These are phyloP conservation scores for Xenopus petersii DNA, from an alignment of 2,797 vertebrate species.

Conservation along the genomic window DNA sequence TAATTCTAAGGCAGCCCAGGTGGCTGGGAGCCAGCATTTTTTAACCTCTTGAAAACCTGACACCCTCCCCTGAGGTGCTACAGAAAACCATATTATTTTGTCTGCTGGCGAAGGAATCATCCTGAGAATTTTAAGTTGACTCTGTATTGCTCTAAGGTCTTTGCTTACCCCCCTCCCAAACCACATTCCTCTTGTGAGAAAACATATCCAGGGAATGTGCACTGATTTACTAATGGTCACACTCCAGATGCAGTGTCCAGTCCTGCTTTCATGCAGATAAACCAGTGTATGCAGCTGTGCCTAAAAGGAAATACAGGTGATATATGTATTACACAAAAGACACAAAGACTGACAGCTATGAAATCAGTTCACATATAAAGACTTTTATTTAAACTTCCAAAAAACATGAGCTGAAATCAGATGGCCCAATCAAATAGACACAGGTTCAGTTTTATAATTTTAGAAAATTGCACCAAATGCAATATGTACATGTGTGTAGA, in stretches of 20 bases:
- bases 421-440: too few species aligned
- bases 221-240: conserved; percentile 1
- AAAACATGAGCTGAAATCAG: too few species aligned
- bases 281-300: conserved; percentile 8
- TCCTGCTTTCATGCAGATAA: neutral
- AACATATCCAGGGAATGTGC: conserved; percentile 14
- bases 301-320: neutral
- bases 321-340: neutral
- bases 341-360: neutral
- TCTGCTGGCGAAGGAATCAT: conserved; percentile 10
- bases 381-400: too few species aligned
- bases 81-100: conserved; percentile 9
- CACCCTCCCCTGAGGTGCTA: conserved; percentile 16
- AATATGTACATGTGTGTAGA: too few species aligned
- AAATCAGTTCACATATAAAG: neutral
- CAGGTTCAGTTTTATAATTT: too few species aligned
- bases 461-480: too few species aligned
- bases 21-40: conserved; percentile 6
- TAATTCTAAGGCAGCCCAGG: neutral
- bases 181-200: conserved; percentile 8
- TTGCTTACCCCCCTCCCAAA: neutral
- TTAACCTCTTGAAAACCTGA: conserved; percentile 6
- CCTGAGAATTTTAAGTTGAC: conserved; percentile 16
- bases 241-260: neutral
- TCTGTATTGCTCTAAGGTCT: conserved; percentile 4